Conservation (phyloP, 2,888 invertebrate species). For the Rhagonycha lutea region DNA sequence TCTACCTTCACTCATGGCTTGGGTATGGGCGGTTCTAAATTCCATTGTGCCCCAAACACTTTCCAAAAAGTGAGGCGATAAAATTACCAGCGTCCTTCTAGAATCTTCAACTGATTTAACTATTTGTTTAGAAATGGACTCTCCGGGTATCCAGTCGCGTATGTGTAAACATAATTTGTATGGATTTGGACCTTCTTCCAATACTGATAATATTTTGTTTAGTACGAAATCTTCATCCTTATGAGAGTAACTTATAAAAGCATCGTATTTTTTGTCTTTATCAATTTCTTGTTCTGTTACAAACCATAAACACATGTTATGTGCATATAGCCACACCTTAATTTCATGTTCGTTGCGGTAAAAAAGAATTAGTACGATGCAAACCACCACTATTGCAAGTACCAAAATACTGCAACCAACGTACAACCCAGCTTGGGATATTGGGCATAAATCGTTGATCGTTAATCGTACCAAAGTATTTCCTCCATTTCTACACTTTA, state of each 20-base stretch:
- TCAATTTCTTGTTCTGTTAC: constrained; percentile 73
- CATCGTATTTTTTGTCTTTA: constrained; percentile 70
- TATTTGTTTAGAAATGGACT: constrained; percentile 73
- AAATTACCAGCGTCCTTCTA: constrained; percentile 69
- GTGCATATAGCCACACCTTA: constrained; percentile 70
- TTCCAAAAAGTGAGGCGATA: constrained; percentile 74
- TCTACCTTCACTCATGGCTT: constrained; percentile 67
- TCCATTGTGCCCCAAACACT: constrained; percentile 76
- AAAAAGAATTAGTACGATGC: constrained; percentile 53
- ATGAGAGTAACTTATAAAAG: constrained; percentile 71
- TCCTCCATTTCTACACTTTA: background rate
- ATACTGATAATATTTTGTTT: constrained; percentile 22
- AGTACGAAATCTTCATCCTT: constrained; percentile 2
- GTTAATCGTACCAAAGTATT: background rate
- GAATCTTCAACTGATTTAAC: constrained; percentile 72
- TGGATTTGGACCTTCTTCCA: constrained; percentile 66
- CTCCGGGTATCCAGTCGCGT: constrained; percentile 75
- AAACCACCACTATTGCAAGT: constrained; percentile 44
- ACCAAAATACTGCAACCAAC: background rate
- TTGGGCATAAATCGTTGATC: background rate
- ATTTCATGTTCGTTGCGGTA: constrained; percentile 63
- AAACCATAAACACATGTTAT: constrained; percentile 63
- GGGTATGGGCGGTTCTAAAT: constrained; percentile 72
- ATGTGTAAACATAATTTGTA: constrained; percentile 75
- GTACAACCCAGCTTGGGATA: background rate